phyloP scores from a whole-genome alignment of 2,113 vertebrate genomes.

The Ovis canadensis region DNA sequence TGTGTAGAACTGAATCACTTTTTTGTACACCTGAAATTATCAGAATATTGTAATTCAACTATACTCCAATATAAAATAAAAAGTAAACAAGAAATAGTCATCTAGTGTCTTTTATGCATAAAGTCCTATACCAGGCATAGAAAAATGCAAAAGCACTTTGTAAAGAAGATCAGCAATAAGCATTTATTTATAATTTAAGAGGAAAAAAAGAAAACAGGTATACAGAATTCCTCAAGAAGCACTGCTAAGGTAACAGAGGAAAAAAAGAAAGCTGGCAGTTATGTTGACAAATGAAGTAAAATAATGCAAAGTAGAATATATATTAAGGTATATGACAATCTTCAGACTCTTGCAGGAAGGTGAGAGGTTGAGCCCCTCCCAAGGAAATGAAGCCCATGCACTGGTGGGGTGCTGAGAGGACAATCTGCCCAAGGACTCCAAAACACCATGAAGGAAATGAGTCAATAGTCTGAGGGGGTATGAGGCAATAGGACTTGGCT shows the following conservation, averaged over 20 bases:
- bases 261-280: neutral
- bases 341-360: neutral
- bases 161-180: neutral
- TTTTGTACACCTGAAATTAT: neutral
- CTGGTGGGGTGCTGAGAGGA: neutral
- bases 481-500: neutral
- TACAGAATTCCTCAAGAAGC: neutral
- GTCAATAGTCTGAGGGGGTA: fast-evolving
- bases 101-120: neutral
- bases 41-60: neutral
- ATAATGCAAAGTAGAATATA: neutral
- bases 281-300: neutral
- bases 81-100: neutral
- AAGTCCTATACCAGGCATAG: neutral
- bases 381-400: neutral
- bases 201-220: neutral
- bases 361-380: neutral
- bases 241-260: neutral
- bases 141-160: neutral
- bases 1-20: neutral
- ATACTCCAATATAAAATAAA: neutral
- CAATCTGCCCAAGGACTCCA: neutral
- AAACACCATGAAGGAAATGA: neutral
- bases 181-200: neutral
- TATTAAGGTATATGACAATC: neutral